phyloP scores from a whole-genome alignment of 2,113 vertebrate species.

The Nerophis ophidion region DNA sequence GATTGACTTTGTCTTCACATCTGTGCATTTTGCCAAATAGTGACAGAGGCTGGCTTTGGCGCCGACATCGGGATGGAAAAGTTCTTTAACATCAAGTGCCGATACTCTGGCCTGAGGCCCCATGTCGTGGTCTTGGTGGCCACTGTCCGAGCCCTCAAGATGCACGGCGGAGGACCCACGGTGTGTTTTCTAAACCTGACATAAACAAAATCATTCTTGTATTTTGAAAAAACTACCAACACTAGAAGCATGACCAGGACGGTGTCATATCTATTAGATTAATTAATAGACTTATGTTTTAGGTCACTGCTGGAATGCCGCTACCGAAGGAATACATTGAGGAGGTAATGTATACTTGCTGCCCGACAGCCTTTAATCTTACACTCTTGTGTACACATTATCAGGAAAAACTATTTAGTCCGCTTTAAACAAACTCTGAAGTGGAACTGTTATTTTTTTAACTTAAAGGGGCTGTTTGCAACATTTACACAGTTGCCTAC shows the following conservation, averaged over 20 bases:
- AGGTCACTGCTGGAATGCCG: constrained; percentile 92
- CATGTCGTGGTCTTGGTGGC: constrained; percentile 94
- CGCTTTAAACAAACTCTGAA: too few species aligned
- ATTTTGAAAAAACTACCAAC: neutral
- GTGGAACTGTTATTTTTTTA: too few species aligned
- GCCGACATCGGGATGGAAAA: constrained; percentile 99
- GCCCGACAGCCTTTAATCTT: neutral
- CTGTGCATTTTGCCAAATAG: constrained; percentile 54
- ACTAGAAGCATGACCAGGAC: neutral
- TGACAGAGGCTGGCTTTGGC: constrained; percentile 96
- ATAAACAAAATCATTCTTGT: neutral
- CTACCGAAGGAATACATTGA: constrained; percentile 88
- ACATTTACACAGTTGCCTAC: too few species aligned
- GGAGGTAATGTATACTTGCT: constrained; percentile 75
- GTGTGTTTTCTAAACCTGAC: constrained; percentile 62
- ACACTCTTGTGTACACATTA: neutral
- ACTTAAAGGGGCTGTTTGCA: too few species aligned
- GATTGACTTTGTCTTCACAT: neutral
- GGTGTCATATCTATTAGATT: neutral
- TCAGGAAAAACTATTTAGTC: too few species aligned
- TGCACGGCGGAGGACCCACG: constrained; percentile 94
- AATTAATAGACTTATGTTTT: constrained; percentile 9
- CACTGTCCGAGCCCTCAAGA: constrained; percentile 92
- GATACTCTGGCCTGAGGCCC: constrained; percentile 86
- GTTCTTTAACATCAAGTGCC: constrained; percentile 97